phyloP scores from a whole-genome alignment of 2,113 vertebrate species.

The Bos taurus region DNA sequence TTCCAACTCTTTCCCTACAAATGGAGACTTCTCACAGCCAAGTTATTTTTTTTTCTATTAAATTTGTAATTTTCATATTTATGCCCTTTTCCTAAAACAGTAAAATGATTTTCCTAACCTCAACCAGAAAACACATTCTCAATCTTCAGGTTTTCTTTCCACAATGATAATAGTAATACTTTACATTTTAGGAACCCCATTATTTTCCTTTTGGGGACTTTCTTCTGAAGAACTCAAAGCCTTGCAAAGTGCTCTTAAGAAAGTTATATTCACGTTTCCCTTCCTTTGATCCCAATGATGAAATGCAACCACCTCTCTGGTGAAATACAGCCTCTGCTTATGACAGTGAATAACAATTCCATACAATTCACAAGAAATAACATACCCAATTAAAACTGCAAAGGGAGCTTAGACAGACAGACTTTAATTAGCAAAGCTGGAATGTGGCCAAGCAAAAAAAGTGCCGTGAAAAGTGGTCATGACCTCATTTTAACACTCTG shows the following conservation, averaged over 20 bases:
- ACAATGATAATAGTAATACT: constrained; percentile 51
- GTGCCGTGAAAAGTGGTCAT: constrained; percentile 66
- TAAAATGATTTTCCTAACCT: constrained; percentile 23
- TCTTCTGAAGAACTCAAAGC: constrained; percentile 46
- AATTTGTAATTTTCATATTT: constrained; percentile 27
- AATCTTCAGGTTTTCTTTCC: constrained; percentile 10
- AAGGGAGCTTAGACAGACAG: constrained; percentile 60
- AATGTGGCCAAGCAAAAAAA: constrained; percentile 67
- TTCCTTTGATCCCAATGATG: constrained; percentile 63
- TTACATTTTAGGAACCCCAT: constrained; percentile 57
- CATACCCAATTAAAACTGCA: constrained; percentile 72
- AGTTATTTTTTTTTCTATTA: background rate
- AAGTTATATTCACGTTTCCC: constrained; percentile 65
- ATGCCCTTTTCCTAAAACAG: background rate
- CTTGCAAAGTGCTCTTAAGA: constrained; percentile 47
- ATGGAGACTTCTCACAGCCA: background rate
- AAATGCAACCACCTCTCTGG: constrained; percentile 51
- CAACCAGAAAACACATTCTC: constrained; percentile 15
- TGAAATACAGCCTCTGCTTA: constrained; percentile 60
- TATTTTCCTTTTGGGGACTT: constrained; percentile 43
- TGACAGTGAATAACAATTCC: constrained; percentile 71
- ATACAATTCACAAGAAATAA: constrained; percentile 64
- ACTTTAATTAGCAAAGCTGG: constrained; percentile 72
- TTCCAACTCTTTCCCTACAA: background rate
- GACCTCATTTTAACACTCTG: constrained; percentile 72